Conservation (phyloP, 1,140 invertebrate genomes). For the Batillaria attramentaria region DNA sequence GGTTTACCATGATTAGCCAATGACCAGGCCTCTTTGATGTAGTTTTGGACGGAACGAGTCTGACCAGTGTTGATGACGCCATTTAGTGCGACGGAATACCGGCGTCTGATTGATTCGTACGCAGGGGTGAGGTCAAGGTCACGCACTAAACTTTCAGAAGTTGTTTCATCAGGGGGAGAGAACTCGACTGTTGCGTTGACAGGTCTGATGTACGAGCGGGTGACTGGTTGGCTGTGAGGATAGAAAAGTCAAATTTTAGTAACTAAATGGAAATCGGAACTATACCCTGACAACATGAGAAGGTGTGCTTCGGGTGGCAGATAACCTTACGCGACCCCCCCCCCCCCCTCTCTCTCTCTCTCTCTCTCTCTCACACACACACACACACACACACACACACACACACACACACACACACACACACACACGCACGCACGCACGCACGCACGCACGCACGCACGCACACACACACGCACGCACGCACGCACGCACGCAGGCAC, state of each 20-base stretch:
- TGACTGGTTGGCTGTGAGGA: background rate
- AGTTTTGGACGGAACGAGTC: background rate
- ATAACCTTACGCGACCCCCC: background rate
- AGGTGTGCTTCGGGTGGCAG: background rate
- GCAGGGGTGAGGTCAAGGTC: background rate
- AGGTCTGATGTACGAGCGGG: background rate
- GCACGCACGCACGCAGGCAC: background rate
- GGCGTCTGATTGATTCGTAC: background rate
- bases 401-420: slow-evolving; percentile 2
- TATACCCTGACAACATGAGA: too few species aligned
- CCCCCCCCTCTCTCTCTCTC: background rate
- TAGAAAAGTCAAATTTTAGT: too few species aligned
- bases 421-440: background rate
- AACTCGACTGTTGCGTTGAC: background rate
- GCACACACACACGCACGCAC: background rate
- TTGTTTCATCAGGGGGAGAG: background rate
- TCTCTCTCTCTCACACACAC: background rate
- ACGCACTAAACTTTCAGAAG: background rate
- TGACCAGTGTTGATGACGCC: background rate
- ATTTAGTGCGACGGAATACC: background rate
- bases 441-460: background rate
- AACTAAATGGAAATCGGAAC: too few species aligned
- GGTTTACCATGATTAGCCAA: background rate
- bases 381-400: background rate
- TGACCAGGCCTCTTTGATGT: background rate